These are phyloP conservation scores for Actenoides hombroni DNA, from an alignment of 2,113 vertebrate genomes.

Conservation along the genomic window DNA sequence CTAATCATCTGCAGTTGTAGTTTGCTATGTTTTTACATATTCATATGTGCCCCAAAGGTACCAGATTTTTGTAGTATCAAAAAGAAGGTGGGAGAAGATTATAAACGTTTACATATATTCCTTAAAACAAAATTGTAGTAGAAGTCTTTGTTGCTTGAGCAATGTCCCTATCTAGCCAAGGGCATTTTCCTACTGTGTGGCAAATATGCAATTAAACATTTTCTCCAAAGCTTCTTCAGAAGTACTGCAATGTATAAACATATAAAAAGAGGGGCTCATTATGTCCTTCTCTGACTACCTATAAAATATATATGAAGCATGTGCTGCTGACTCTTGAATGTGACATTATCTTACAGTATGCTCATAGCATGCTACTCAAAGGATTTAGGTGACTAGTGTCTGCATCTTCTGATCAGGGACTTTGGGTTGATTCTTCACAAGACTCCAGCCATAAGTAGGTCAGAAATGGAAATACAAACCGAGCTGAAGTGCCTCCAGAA, in stretches of 20 bases:
- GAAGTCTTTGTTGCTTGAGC: not conserved
- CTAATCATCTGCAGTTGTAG: not conserved
- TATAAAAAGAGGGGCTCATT: not conserved
- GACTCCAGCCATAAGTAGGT: not conserved
- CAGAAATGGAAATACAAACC: not conserved
- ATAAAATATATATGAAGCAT: not conserved
- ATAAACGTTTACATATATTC: not conserved
- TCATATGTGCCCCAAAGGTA: not conserved
- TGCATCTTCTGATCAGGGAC: not conserved
- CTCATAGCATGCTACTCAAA: not conserved
- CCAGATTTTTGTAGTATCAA: not conserved
- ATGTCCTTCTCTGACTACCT: not conserved
- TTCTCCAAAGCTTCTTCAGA: not conserved
- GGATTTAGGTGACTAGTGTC: not conserved
- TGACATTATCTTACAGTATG: not conserved
- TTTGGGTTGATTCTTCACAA: not conserved
- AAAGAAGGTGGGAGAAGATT: not conserved
- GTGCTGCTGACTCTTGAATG: not conserved
- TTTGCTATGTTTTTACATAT: not conserved
- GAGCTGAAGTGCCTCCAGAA: not conserved
- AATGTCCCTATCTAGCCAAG: not conserved
- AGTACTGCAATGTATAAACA: not conserved
- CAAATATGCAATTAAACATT: not conserved
- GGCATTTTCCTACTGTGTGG: not conserved
- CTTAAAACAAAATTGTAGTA: not conserved